Evolutionary conservation across 2,888 invertebrate genomes (phyloP).

Genomic region (Dolichomitus sp.): DNA sequence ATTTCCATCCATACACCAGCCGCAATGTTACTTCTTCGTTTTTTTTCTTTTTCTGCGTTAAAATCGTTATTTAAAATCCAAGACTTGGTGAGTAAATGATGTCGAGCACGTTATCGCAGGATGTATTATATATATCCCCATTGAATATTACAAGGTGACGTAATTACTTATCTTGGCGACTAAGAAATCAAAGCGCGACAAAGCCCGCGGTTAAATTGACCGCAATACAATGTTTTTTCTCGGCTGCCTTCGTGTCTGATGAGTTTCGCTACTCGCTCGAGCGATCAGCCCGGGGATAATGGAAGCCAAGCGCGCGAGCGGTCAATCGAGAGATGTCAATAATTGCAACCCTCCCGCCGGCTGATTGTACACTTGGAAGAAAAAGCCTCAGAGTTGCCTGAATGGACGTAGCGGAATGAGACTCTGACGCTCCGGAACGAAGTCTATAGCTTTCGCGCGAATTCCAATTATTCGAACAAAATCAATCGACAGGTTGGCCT

Average conservation of each 20-base stretch:
- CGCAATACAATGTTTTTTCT: not conserved
- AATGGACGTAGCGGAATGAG: slow-evolving; percentile 59
- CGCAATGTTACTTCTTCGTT: slow-evolving; percentile 9
- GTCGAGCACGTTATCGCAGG: slow-evolving; percentile 4
- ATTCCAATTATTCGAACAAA: slow-evolving; percentile 79
- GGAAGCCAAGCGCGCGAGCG: slow-evolving; percentile 47
- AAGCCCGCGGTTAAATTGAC: not conserved
- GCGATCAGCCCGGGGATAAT: slow-evolving; percentile 52
- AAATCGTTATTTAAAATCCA: not conserved
- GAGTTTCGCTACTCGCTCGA: slow-evolving; percentile 56
- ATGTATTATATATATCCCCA: not conserved
- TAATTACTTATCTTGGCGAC: slow-evolving; percentile 35
- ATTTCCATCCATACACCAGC: slow-evolving; percentile 27
- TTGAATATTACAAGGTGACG: slow-evolving; percentile 12
- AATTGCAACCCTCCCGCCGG: slow-evolving; percentile 74
- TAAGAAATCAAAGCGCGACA: slow-evolving; percentile 1
- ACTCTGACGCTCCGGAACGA: not conserved
- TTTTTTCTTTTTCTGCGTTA: slow-evolving; percentile 16
- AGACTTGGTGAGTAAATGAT: not conserved
- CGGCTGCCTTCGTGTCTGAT: slow-evolving; percentile 8
- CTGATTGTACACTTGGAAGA: slow-evolving; percentile 68
- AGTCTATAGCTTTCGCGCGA: slow-evolving; percentile 61
- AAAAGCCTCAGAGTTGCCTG: slow-evolving; percentile 69
- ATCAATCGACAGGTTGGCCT: slow-evolving; percentile 67
- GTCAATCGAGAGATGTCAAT: slow-evolving; percentile 72